Conservation (phyloP, 2,113 vertebrate species). For the Ameiurus melas region DNA sequence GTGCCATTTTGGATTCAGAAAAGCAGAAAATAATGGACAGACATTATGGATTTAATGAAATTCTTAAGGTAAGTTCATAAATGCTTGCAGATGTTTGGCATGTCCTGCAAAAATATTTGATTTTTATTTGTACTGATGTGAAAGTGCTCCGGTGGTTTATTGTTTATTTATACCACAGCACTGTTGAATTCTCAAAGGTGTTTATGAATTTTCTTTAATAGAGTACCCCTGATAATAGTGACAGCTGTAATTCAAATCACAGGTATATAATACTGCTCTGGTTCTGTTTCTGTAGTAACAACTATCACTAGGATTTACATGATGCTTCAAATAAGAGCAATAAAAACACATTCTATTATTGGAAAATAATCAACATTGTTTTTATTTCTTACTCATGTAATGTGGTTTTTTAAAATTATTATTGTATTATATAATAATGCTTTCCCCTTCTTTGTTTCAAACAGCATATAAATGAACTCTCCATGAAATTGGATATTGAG, state of each 20-base stretch:
- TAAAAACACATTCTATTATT: neutral
- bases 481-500: constrained; percentile 94
- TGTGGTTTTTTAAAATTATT: neutral
- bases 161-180: neutral
- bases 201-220: neutral
- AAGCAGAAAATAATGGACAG: constrained; percentile 96
- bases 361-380: neutral
- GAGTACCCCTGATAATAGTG: neutral
- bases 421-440: neutral
- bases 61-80: constrained; percentile 83
- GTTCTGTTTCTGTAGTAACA: neutral
- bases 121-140: neutral
- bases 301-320: neutral
- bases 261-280: neutral
- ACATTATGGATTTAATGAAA: constrained; percentile 94
- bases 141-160: neutral
- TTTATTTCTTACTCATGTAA: neutral
- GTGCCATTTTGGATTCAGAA: constrained; percentile 93
- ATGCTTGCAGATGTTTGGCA: neutral
- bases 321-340: neutral
- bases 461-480: constrained; percentile 96
- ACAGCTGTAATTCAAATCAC: neutral
- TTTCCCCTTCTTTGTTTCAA: constrained; percentile 21
- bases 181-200: neutral
- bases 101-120: neutral